Conservation (phyloP, 2,113 vertebrate genomes). For the Callopanchax toddi region DNA sequence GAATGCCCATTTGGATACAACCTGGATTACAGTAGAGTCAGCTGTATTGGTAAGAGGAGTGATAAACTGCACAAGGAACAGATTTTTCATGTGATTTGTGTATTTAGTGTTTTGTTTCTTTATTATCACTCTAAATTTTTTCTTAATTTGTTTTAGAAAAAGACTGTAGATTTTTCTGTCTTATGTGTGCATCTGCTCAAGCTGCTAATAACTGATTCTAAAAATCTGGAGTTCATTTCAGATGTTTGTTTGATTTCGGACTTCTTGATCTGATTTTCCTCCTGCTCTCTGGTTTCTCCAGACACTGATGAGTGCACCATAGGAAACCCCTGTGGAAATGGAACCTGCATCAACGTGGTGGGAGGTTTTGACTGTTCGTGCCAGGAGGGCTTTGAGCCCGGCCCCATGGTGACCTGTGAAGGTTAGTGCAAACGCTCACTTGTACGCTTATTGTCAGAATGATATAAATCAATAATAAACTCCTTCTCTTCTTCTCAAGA, state of each 20-base stretch:
- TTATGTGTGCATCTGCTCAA: neutral
- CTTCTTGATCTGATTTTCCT: too few relatives aligned
- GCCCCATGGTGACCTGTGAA: constrained; percentile 93
- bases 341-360: constrained; percentile 90
- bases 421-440: constrained; percentile 70
- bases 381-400: constrained; percentile 91
- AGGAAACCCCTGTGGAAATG: constrained; percentile 93
- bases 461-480: neutral
- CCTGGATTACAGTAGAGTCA: constrained; percentile 89
- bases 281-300: constrained; percentile 58
- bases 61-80: neutral
- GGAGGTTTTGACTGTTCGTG: constrained; percentile 93
- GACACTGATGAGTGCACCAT: constrained; percentile 92
- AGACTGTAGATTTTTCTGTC: too few relatives aligned
- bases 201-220: constrained; percentile 1
- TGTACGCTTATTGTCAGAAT: neutral
- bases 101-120: too few relatives aligned
- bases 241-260: constrained; percentile 3
- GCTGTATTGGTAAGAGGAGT: constrained; percentile 87
- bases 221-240: neutral
- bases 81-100: too few relatives aligned
- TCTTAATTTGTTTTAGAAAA: too few relatives aligned
- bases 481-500: constrained; percentile 73
- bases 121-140: too few relatives aligned
- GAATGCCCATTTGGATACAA: constrained; percentile 94